phyloP scores from a whole-genome alignment of 2,113 vertebrate species.

The Muscicapa adusta region DNA sequence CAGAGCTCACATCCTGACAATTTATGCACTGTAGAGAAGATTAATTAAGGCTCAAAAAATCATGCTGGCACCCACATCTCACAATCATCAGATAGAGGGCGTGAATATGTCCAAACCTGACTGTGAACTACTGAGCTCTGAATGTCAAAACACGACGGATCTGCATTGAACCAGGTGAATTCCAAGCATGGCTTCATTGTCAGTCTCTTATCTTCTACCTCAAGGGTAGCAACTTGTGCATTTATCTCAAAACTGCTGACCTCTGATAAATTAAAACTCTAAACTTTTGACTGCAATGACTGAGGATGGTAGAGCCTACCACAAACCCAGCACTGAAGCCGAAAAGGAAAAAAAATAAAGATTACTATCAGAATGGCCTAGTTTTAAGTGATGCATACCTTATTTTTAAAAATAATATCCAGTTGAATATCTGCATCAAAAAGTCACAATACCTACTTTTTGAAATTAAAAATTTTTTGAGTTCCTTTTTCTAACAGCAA shows the following conservation, averaged over 20 bases:
- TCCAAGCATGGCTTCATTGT: neutral
- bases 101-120: neutral
- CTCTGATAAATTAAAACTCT: neutral
- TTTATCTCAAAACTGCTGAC: neutral
- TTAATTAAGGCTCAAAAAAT: neutral
- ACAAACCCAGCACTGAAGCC: neutral
- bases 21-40: neutral
- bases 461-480: neutral
- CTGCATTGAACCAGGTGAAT: neutral
- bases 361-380: neutral
- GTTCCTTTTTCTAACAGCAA: neutral
- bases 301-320: neutral
- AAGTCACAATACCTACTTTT: neutral
- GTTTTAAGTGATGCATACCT: neutral
- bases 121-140: neutral
- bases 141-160: neutral
- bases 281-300: neutral
- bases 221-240: neutral
- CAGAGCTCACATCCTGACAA: neutral
- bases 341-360: neutral
- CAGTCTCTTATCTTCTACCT: neutral
- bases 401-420: neutral
- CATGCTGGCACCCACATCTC: neutral
- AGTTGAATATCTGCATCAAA: neutral
- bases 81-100: neutral